These are phyloP conservation scores for Aplidium turbinatum DNA, from an alignment of 23 tunicate species.

Conservation along the genomic window DNA sequence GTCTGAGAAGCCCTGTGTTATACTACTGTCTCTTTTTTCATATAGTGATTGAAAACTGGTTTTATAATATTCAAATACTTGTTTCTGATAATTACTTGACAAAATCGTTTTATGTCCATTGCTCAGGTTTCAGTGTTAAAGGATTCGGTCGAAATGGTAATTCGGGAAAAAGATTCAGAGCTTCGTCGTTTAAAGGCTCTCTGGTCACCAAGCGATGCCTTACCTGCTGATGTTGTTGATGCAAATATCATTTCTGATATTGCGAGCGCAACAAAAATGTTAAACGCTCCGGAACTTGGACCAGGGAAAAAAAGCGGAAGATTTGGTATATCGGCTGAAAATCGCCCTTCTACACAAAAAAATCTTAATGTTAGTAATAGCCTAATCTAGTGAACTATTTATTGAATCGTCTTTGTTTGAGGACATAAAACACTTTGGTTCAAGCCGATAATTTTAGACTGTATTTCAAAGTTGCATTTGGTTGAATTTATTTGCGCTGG, in stretches of 20 bases:
- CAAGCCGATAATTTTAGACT: no score
- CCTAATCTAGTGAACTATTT: no score
- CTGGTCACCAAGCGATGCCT: constrained; percentile 35
- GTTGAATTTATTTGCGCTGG: no score
- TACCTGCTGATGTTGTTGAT: constrained; percentile 21
- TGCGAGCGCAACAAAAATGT: constrained; percentile 34
- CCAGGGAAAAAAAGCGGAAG: constrained; percentile 41
- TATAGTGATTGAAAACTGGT: no score
- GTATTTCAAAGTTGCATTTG: no score
- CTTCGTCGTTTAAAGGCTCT: constrained; percentile 69
- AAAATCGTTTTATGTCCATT: not conserved
- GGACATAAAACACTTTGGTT: no score
- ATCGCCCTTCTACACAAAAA: constrained; percentile 31
- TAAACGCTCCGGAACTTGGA: constrained; percentile 33
- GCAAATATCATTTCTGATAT: constrained; percentile 17
- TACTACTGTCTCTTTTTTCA: no score
- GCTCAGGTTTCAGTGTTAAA: constrained; percentile 63
- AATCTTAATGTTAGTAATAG: no score
- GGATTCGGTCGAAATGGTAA: constrained; percentile 74
- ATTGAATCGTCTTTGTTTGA: no score
- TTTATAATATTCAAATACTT: no score
- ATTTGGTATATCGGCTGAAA: constrained; percentile 90
- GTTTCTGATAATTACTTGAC: no score
- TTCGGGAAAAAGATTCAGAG: constrained; percentile 81
- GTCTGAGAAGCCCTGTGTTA: no score